phyloP scores from a whole-genome alignment of 2,888 invertebrate genomes.

The Lamproptera curius region DNA sequence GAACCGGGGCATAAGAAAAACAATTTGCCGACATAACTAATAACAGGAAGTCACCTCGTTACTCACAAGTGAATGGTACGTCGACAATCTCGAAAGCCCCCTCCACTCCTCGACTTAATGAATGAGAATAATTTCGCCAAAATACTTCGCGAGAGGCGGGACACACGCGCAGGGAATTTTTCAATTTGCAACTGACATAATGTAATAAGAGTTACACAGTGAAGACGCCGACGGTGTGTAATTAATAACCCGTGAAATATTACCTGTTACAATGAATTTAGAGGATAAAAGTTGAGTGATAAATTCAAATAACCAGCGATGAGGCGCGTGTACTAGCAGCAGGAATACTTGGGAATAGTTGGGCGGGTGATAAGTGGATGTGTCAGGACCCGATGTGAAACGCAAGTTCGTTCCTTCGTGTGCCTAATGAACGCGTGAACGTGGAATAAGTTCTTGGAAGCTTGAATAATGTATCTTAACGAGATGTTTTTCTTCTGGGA shows the following conservation, averaged over 20 bases:
- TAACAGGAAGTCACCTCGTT: constrained; percentile 75
- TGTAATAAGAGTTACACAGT: constrained; percentile 77
- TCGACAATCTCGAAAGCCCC: constrained; percentile 70
- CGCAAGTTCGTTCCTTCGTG: constrained; percentile 62
- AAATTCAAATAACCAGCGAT: constrained; percentile 74
- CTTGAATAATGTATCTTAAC: constrained; percentile 77
- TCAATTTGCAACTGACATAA: constrained; percentile 78
- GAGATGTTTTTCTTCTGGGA: constrained; percentile 77
- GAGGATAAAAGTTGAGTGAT: constrained; percentile 77
- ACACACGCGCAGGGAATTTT: constrained; percentile 77
- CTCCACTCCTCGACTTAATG: constrained; percentile 74
- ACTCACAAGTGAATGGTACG: constrained; percentile 72
- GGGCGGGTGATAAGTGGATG: constrained; percentile 65
- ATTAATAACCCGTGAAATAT: constrained; percentile 78
- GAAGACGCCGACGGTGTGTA: constrained; percentile 70
- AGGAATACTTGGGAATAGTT: constrained; percentile 74
- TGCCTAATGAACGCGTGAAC: constrained; percentile 76
- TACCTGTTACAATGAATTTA: constrained; percentile 76
- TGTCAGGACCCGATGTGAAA: constrained; percentile 55
- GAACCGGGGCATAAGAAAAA: constrained; percentile 59
- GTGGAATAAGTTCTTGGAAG: constrained; percentile 72
- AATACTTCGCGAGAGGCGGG: constrained; percentile 75
- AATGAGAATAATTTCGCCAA: constrained; percentile 77
- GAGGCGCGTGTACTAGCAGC: constrained; percentile 44
- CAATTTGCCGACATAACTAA: constrained; percentile 72